A percentile compares a stretch with the other conserved stretches of the same genome.
Conservation (phyloP, 2,888 invertebrate genomes). For the Machimus atricapillus region DNA sequence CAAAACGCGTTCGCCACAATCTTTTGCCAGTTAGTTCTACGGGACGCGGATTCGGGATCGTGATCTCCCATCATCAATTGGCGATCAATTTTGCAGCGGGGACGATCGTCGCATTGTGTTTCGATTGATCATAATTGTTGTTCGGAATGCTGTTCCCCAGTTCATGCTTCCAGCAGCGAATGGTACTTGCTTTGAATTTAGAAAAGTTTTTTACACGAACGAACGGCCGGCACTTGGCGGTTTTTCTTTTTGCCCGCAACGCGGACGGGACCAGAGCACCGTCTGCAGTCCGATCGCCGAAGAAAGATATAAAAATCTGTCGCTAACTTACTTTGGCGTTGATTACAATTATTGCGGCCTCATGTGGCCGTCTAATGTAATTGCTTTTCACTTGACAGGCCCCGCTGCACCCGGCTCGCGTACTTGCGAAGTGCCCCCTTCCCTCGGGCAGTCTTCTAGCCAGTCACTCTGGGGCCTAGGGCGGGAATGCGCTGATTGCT, state of each 20-base stretch:
- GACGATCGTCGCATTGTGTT: constrained; percentile 40
- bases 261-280: not conserved
- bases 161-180: constrained; percentile 3
- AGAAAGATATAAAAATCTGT: constrained; percentile 38
- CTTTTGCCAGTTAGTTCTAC: not conserved
- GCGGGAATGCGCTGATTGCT: not conserved
- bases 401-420: not conserved
- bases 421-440: not conserved
- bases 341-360: constrained; percentile 12
- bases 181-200: constrained; percentile 46
- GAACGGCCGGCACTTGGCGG: not conserved
- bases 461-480: not conserved
- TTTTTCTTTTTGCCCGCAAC: not conserved
- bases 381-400: not conserved
- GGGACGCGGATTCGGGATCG: not conserved
- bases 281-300: not conserved
- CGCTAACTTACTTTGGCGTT: constrained; percentile 30
- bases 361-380: not conserved
- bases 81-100: constrained; percentile 40
- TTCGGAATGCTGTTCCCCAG: constrained; percentile 44
- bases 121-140: constrained; percentile 47
- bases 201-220: constrained; percentile 44
- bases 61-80: constrained; percentile 13
- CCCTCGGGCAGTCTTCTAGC: not conserved
- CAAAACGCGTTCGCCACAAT: not conserved